Evolutionary conservation across 2,888 invertebrate species (phyloP).

Genomic region (Eudasyphora cyanicolor): DNA sequence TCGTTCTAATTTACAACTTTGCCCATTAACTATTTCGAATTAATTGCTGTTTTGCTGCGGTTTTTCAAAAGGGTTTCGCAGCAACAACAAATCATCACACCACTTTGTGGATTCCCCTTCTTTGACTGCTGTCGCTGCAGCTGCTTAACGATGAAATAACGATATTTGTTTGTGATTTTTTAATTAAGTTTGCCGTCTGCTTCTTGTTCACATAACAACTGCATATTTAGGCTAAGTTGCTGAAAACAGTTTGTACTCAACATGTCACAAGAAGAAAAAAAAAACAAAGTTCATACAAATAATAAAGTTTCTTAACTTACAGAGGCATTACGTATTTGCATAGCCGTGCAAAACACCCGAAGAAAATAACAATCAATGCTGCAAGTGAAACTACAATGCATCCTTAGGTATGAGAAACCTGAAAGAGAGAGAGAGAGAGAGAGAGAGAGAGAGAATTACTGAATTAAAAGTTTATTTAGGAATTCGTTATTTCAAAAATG

Average conservation of each 20-base stretch:
- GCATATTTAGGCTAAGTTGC: background rate
- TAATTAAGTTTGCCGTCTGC: conserved; percentile 21
- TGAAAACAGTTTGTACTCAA: background rate
- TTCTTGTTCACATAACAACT: conserved; percentile 4
- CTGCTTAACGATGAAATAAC: background rate
- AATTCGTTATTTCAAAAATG: no score
- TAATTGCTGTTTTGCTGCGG: conserved; percentile 7
- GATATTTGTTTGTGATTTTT: background rate
- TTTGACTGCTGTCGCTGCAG: no score
- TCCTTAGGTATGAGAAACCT: no score
- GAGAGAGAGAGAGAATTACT: no score
- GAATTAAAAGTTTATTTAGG: no score
- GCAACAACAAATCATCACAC: no score
- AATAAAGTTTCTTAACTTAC: background rate
- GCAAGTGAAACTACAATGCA: no score
- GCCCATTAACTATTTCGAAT: conserved; percentile 1
- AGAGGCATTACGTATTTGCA: background rate
- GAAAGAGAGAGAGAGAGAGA: no score
- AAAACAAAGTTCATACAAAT: background rate
- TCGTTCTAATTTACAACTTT: conserved; percentile 22
- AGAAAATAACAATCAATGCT: background rate
- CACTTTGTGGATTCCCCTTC: background rate
- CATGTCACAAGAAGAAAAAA: no score
- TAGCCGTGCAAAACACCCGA: background rate
- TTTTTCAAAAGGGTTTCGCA: background rate